Evolutionary conservation across 2,888 invertebrate genomes (phyloP), one percentile per base, ranked within the genome.

Genomic region (Eulithis prunata): DNA sequence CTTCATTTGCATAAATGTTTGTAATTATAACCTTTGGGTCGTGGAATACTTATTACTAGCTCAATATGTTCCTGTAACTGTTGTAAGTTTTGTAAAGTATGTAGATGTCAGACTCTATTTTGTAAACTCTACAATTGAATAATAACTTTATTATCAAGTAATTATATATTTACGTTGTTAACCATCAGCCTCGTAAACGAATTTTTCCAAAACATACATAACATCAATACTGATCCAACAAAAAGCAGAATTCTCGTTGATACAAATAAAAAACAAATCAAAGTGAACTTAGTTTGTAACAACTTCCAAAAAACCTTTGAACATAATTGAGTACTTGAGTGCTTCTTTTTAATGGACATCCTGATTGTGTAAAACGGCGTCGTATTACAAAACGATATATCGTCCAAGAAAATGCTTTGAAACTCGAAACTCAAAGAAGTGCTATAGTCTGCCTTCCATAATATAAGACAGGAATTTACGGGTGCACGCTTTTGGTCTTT

Each of bases 391-490:
- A 71, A 68, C 64, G 69, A 66, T 71, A 68, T 71, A 60, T 28
- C 49, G 60, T 57, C 56, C 41, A 13, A 43, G 62, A 60, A 72
- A 72, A 66, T 66, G 67, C 72, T 68, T 71, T 71, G 71, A 64
- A 78, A 77, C 74, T 76, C 62, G 71, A 66, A 70, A 59, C 70
- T 43, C 62, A 66, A 70, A 77, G 67, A 69, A 72, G 62, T 66
- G 54, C 49, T 32, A 32, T 4, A 32, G 0, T 6, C 32, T 32
- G 32, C 32, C 5, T 4, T 32, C 3, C 32, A 3, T 32, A 32
- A 32, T 32, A 32, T 32, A 3, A 1, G 32, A 32, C 0, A 6
- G 6, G 4, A 32, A 5, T 32, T 32, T 32, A 32, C 32, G 32
- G 32, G 6, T 6, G 4, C 32, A 6, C 6, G 6, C 32, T 32